phyloP scores from a whole-genome alignment of 92 coral and sea anemone species.

The Palythoa grandiflora region DNA sequence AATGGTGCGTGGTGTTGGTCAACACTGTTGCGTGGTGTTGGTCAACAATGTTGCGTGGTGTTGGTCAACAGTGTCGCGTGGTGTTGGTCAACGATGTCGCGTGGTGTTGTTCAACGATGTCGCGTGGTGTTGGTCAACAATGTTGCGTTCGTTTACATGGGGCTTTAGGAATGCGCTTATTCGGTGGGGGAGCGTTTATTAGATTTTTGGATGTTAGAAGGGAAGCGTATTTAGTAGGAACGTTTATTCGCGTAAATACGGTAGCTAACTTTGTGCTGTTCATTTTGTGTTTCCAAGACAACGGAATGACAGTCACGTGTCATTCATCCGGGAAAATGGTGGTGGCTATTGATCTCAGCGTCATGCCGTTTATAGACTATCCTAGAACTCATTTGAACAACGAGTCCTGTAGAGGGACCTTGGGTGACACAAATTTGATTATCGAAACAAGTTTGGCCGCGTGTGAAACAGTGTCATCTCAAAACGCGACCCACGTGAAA shows the following conservation, averaged over 20 bases:
- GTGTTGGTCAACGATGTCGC: no score
- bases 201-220: not conserved
- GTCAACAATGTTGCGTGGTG: no score
- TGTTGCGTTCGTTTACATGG: no score
- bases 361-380: not conserved
- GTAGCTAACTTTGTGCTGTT: not conserved
- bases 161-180: no score
- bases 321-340: not conserved
- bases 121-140: no score
- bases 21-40: no score
- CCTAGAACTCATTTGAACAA: conserved; percentile 1
- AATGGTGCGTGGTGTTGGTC: no score
- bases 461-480: not conserved
- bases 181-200: not conserved
- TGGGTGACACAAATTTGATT: not conserved
- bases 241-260: not conserved
- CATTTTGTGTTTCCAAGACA: not conserved
- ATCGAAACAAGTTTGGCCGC: not conserved
- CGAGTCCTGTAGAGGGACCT: not conserved
- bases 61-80: no score
- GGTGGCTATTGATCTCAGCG: not conserved
- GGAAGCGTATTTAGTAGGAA: not conserved
- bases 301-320: conserved; percentile 17
- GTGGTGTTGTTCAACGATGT: no score
- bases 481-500: not conserved